phyloP scores from a whole-genome alignment of 2,888 invertebrate genomes.

The Isoperla grammatica region DNA sequence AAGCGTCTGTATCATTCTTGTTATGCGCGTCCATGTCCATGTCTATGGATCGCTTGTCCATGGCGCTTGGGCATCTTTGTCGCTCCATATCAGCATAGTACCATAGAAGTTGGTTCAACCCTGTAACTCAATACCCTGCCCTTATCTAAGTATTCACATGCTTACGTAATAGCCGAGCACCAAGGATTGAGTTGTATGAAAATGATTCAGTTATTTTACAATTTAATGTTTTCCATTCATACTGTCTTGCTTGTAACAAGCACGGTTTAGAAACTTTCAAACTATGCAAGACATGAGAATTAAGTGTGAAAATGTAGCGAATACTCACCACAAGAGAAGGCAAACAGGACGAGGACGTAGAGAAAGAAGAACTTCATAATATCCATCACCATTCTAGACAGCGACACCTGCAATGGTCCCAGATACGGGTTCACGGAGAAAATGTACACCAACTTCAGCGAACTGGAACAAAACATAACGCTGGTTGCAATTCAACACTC shows the following conservation, averaged over 20 bases:
- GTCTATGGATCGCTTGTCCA: constrained; percentile 3
- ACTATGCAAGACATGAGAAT: not conserved
- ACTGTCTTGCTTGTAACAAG: too few species aligned
- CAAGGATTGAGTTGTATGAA: too few species aligned
- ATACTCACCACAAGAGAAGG: constrained; percentile 53
- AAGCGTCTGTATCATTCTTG: constrained; percentile 41
- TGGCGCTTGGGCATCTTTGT: constrained; percentile 35
- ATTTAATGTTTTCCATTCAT: too few species aligned
- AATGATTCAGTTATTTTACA: too few species aligned
- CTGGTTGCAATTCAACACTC: not conserved
- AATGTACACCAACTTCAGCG: constrained; percentile 56
- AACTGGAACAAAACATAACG: constrained; percentile 45
- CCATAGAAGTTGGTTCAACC: constrained; percentile 63
- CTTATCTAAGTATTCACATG: too few species aligned
- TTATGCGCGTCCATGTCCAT: constrained; percentile 40
- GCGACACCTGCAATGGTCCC: constrained; percentile 55
- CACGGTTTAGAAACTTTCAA: not conserved
- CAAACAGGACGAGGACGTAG: constrained; percentile 51
- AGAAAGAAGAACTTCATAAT: constrained; percentile 55
- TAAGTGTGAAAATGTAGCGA: too few species aligned
- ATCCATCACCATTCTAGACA: constrained; percentile 55
- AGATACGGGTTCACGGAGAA: constrained; percentile 58
- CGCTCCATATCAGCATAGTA: constrained; percentile 43
- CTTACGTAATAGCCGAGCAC: too few species aligned
- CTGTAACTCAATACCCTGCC: too few species aligned